phyloP scores from a whole-genome alignment of 2,797 vertebrate species.

The Erpetoichthys calabaricus region DNA sequence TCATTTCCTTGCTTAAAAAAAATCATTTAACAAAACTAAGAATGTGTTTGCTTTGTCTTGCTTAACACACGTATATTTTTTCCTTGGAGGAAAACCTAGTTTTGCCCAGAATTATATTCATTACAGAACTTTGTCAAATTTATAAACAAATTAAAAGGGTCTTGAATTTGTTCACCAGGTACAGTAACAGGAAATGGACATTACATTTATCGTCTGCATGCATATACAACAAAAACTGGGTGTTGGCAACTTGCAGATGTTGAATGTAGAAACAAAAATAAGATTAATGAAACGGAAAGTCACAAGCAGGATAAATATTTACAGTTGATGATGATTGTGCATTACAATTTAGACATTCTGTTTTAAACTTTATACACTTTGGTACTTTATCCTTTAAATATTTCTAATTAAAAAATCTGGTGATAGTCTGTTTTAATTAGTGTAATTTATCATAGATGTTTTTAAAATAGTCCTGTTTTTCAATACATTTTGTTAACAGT shows the following conservation, averaged over 20 bases:
- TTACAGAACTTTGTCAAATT: conserved; percentile 14
- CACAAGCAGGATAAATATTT: too few species aligned
- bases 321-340: too few species aligned
- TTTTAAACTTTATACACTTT: too few species aligned
- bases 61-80: conserved; percentile 43
- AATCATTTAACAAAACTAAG: too few species aligned
- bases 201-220: conserved; percentile 10
- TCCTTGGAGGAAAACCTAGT: conserved; percentile 46
- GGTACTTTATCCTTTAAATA: too few species aligned
- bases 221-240: conserved; percentile 10
- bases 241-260: conserved; percentile 3
- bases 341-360: too few species aligned
- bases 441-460: too few species aligned
- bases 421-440: too few species aligned
- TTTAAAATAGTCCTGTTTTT: too few species aligned
- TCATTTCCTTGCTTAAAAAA: too few species aligned
- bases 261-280: background rate
- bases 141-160: conserved; percentile 19
- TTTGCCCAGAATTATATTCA: conserved; percentile 10
- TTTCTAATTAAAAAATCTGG: too few species aligned
- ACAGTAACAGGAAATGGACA: conserved; percentile 10
- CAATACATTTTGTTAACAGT: too few species aligned
- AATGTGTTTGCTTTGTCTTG: conserved; percentile 39
- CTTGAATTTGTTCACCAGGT: conserved; percentile 9
- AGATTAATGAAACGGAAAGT: background rate